Evolutionary conservation across 2,888 invertebrate species (phyloP).

Genomic region (Eristalinus aeneus): DNA sequence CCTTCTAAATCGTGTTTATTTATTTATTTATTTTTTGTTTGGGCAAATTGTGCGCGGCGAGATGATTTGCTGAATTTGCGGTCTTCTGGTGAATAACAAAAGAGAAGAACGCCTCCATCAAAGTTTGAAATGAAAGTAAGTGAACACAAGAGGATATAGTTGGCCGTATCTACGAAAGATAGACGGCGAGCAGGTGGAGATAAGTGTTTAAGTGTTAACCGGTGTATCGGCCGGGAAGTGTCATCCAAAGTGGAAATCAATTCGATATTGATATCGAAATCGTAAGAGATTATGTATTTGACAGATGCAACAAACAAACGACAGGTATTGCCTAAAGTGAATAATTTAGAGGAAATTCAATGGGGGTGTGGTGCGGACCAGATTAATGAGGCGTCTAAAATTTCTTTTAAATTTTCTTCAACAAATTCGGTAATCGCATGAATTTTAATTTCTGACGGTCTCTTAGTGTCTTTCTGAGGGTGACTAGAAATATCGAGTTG

Average conservation of each 20-base stretch:
- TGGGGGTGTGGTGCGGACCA: not conserved
- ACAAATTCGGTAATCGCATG: too few species aligned
- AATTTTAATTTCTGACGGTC: too few species aligned
- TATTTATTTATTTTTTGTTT: not conserved
- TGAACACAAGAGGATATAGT: constrained; percentile 3
- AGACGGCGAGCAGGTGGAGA: constrained; percentile 15
- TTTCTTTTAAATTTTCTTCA: not conserved
- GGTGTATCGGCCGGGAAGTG: not conserved
- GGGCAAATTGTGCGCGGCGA: not conserved
- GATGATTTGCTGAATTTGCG: not conserved
- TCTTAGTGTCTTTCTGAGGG: too few species aligned
- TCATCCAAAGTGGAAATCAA: not conserved
- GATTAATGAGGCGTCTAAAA: not conserved
- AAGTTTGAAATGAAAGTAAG: constrained; percentile 32
- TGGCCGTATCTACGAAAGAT: constrained; percentile 22
- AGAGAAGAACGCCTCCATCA: not conserved
- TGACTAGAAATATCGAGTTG: too few species aligned
- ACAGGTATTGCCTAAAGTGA: not conserved
- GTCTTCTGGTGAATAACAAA: not conserved
- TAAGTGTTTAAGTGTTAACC: constrained; percentile 23
- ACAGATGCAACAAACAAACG: not conserved
- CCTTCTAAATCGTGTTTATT: not conserved
- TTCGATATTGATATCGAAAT: not conserved
- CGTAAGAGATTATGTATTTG: not conserved
- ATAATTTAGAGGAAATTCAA: not conserved